These are phyloP conservation scores for Tenthredo notha DNA, from an alignment of 2,888 invertebrate species.

Conservation along the genomic window DNA sequence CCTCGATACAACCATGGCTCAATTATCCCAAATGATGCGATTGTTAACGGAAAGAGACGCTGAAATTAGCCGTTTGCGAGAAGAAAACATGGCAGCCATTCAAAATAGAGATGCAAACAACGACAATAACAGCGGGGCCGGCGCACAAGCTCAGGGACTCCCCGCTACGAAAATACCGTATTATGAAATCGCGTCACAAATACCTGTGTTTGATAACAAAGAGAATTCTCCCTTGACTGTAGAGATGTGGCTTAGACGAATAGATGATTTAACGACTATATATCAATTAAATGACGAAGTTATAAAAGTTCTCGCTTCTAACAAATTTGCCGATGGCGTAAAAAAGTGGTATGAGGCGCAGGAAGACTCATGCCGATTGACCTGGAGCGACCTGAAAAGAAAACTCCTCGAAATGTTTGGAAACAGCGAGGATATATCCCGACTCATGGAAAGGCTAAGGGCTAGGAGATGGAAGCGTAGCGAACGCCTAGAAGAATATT, in stretches of 20 bases:
- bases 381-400: not conserved
- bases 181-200: conserved; percentile 12
- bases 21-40: not conserved
- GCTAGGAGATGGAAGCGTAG: conserved; percentile 12
- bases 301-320: not conserved
- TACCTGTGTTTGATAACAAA: conserved; percentile 12
- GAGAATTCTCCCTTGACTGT: not conserved
- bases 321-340: not conserved
- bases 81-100: not conserved
- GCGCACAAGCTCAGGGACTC: not conserved
- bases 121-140: not conserved
- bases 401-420: conserved; percentile 9
- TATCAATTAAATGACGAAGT: not conserved
- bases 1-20: not conserved
- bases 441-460: not conserved
- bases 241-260: conserved; percentile 18
- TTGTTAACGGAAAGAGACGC: not conserved
- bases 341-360: conserved; percentile 14
- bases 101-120: not conserved
- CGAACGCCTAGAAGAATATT: conserved; percentile 3
- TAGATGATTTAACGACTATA: not conserved
- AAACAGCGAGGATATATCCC: not conserved
- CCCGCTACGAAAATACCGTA: not conserved
- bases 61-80: not conserved
- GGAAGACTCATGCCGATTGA: not conserved